Conservation (phyloP, 37 sponge, comb jelly and placozoan species). For the Tethya wilhelma region DNA sequence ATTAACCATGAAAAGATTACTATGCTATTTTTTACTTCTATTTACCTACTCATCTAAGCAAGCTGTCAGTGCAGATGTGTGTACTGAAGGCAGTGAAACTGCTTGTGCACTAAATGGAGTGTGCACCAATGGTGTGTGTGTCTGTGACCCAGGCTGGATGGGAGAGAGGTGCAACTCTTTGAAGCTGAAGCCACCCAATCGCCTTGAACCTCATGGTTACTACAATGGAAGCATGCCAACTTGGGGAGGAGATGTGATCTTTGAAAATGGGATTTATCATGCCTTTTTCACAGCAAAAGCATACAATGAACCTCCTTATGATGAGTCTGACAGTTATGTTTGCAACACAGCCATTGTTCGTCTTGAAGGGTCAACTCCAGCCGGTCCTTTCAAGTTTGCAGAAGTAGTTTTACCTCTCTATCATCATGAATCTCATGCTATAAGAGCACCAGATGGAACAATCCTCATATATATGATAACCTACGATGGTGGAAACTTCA, state of each 20-base stretch:
- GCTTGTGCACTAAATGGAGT: constrained; percentile 7
- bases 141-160: constrained; percentile 11
- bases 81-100: constrained; percentile 3
- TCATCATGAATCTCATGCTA: constrained; percentile 6
- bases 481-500: constrained; percentile 28
- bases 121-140: not conserved
- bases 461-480: constrained; percentile 44
- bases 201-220: constrained; percentile 4
- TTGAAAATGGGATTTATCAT: not conserved
- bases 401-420: not conserved
- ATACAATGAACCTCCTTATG: not conserved
- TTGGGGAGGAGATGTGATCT: constrained; percentile 12
- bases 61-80: too few relatives aligned
- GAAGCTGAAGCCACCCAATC: constrained; percentile 9
- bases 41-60: too few relatives aligned
- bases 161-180: not conserved
- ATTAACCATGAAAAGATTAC: too few relatives aligned
- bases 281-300: not conserved
- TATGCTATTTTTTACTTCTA: too few relatives aligned
- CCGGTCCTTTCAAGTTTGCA: not conserved
- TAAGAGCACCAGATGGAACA: constrained; percentile 33
- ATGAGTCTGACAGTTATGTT: not conserved
- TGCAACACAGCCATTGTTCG: not conserved
- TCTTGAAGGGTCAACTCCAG: not conserved
- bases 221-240: constrained; percentile 18